Conservation (phyloP, 2,888 invertebrate genomes). For the Actias luna region DNA sequence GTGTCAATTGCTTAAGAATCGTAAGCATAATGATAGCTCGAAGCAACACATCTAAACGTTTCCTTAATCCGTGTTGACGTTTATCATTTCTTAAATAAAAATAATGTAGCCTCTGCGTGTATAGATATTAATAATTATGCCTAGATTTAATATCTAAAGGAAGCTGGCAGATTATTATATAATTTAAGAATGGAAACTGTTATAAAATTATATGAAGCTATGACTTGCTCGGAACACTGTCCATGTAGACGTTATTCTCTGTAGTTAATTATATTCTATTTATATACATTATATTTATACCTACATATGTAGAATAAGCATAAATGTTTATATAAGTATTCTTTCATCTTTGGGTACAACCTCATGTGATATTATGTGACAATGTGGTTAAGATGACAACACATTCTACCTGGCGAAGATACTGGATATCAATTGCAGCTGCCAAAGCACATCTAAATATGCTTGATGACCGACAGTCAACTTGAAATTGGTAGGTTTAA, state of each 20-base stretch:
- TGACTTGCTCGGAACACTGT: background rate
- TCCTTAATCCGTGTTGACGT: slow-evolving; percentile 1
- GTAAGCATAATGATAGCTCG: background rate
- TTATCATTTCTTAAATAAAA: background rate
- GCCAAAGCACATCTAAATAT: too few species aligned
- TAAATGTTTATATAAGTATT: too few species aligned
- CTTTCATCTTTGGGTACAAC: too few species aligned
- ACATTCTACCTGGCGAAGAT: too few species aligned
- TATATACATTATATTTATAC: background rate
- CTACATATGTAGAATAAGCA: background rate
- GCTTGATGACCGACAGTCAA: too few species aligned
- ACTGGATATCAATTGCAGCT: too few species aligned
- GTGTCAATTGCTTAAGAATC: background rate
- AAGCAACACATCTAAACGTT: slow-evolving; percentile 18
- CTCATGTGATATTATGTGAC: too few species aligned
- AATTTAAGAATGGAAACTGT: background rate
- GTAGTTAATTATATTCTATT: background rate
- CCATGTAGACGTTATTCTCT: background rate
- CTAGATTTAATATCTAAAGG: too few species aligned
- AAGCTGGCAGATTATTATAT: background rate
- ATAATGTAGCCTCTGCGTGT: background rate
- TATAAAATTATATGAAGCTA: background rate
- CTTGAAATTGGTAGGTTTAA: too few species aligned
- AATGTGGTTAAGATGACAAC: too few species aligned
- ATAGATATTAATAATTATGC: background rate